A percentile compares a stretch with the other conserved stretches of the same genome.
These are phyloP conservation scores for Myiothlypis chrysogaster DNA, from an alignment of 2,797 vertebrate genomes.

Conservation along the genomic window DNA sequence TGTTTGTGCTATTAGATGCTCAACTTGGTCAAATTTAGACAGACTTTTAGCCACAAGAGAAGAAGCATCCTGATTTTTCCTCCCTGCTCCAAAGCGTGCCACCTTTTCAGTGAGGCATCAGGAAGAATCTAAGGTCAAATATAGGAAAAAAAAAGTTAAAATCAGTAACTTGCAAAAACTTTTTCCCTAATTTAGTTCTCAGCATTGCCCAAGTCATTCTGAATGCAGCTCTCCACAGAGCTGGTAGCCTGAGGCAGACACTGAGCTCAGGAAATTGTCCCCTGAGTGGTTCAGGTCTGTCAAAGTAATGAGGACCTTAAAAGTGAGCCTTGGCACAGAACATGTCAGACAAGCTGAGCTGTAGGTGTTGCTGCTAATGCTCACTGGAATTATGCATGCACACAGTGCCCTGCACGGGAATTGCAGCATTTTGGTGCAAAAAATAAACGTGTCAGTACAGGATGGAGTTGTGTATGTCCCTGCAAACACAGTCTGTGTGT, in stretches of 20 bases:
- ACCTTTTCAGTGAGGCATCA: not conserved
- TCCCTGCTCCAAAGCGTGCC: not conserved
- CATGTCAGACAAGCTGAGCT: conserved; percentile 39
- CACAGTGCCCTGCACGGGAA: not conserved
- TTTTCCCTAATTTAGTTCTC: conserved; percentile 41
- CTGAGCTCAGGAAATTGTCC: not conserved
- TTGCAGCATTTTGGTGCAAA: not conserved
- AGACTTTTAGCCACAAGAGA: not conserved
- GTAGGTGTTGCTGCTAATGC: not conserved
- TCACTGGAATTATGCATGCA: not conserved
- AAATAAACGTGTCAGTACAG: not conserved
- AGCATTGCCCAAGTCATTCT: not conserved
- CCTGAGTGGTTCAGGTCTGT: conserved; percentile 2
- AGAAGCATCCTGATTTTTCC: not conserved
- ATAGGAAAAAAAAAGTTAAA: not conserved
- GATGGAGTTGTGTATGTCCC: not conserved
- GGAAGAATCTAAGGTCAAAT: not conserved
- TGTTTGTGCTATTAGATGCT: not conserved
- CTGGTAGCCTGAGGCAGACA: conserved; percentile 7
- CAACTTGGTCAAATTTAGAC: not conserved
- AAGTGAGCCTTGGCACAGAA: not conserved
- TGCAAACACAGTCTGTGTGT: not conserved
- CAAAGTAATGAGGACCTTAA: conserved; percentile 53
- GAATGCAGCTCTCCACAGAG: not conserved
- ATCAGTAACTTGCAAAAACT: not conserved